Evolutionary conservation across 2,797 vertebrate species (phyloP).

Genomic region (Hoplostethus mediterraneus): DNA sequence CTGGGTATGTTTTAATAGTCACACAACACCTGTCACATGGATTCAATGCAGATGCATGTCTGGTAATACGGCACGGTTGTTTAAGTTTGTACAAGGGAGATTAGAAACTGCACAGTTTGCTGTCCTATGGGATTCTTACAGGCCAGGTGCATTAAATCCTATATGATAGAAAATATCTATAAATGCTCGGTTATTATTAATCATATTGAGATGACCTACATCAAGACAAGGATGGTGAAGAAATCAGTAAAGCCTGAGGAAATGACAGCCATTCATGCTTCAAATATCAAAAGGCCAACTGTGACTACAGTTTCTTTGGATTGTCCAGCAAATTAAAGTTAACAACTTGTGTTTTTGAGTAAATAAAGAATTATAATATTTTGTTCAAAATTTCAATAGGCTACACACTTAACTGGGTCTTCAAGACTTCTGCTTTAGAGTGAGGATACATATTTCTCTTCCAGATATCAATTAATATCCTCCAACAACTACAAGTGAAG

Average conservation of each 20-base stretch:
- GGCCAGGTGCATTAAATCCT: too few species aligned
- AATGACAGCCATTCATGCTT: slow-evolving; percentile 65
- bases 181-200: not conserved
- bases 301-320: slow-evolving; percentile 40
- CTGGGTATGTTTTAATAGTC: slow-evolving; percentile 31
- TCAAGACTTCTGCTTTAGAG: slow-evolving; percentile 4
- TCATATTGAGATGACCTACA: slow-evolving; percentile 61
- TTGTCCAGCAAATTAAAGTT: not conserved
- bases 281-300: slow-evolving; percentile 65
- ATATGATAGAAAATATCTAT: not conserved
- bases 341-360: slow-evolving; percentile 14
- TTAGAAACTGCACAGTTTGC: not conserved
- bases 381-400: slow-evolving; percentile 37
- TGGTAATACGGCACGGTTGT: not conserved
- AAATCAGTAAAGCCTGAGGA: slow-evolving; percentile 55
- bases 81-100: not conserved
- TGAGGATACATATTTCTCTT: slow-evolving; percentile 20
- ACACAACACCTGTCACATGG: slow-evolving; percentile 9
- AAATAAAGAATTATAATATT: slow-evolving; percentile 21
- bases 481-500: too few species aligned
- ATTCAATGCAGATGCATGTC: not conserved
- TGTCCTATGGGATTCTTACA: not conserved
- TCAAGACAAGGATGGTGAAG: slow-evolving; percentile 53
- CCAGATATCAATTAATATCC: slow-evolving; percentile 62
- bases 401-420: slow-evolving; percentile 1